Evolutionary conservation across 2,888 invertebrate species (phyloP), one percentile per base, ranked within the genome.

Genomic region (Anorthoa munda): DNA sequence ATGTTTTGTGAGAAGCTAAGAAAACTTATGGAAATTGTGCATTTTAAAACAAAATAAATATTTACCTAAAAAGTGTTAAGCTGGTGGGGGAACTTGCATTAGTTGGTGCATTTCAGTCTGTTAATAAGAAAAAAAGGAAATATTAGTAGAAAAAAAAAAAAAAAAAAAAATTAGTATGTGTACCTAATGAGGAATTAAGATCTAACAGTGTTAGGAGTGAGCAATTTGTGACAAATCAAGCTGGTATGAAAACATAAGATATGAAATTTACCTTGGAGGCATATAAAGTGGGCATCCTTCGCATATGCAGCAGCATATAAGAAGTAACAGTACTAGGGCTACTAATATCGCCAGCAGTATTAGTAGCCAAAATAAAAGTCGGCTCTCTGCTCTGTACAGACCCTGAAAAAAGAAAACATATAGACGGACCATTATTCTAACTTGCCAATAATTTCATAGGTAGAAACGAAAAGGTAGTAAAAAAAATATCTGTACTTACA

Each of bases 201-300:
- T 72, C 39, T 72, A 68, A 50, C 9, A 23, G 79, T 79, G 84
- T 77, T 77, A 79, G 53, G n/a, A 70, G 67, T 72, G 75, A 87
- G 86, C 80, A 70, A 76, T 81, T 71, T 15, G 80, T 81, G 75
- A 72, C 77, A 63, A 72, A 75, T 26, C 45, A 82, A 85, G 75
- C 83, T 50, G 12, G 23, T 58, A 59, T 67, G 13, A 75, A 76
- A 60, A 77, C 51, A 59, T 60, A 55, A 26, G 39, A 65, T 39
- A 9, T 51, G 23, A 81, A 81, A 90, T 86, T 94, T 96, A 97
- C 97, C 98, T 97, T 67, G 98, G 97, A 68, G 98, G 98, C 94
- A 97, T 97, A 88, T 98, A 98, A 67, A 98, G 97, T n/a, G 98
- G 98, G 90, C 98, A 98, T 88, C 98, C 98, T 86, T 98, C 98